Percentiles rank a stretch among this genome's conserved stretches.
Conservation (phyloP, 2,888 invertebrate genomes). For the Laothoe populi region DNA sequence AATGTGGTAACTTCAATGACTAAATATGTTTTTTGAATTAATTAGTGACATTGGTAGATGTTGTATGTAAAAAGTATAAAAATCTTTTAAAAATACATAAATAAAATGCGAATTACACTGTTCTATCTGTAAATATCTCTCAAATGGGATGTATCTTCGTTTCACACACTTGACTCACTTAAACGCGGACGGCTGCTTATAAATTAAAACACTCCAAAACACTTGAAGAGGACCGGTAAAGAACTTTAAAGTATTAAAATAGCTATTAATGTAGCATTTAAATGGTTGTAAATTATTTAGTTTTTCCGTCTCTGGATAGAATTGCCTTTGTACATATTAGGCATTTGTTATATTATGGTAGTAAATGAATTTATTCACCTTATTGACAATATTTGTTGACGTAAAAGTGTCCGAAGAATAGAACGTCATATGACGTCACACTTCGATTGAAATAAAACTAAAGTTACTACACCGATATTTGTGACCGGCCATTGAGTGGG, state of each 20-base stretch:
- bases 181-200: not conserved
- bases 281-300: not conserved
- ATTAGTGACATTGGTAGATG: too few relatives aligned
- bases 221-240: not conserved
- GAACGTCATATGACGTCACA: too few relatives aligned
- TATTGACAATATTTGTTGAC: too few relatives aligned
- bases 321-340: too few relatives aligned
- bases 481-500: too few relatives aligned
- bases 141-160: not conserved
- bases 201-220: not conserved
- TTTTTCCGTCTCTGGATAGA: not conserved
- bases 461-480: too few relatives aligned
- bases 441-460: too few relatives aligned
- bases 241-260: constrained; percentile 4
- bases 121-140: not conserved
- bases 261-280: not conserved
- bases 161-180: not conserved
- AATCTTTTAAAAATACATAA: not conserved
- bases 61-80: not conserved
- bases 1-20: too few relatives aligned
- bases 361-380: too few relatives aligned
- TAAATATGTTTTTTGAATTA: too few relatives aligned
- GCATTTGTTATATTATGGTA: too few relatives aligned
- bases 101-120: not conserved
- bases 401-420: too few relatives aligned